Evolutionary conservation across 2,113 vertebrate genomes (phyloP), one percentile per base, ranked within the genome.

Genomic region (Capricornis sumatraensis): DNA sequence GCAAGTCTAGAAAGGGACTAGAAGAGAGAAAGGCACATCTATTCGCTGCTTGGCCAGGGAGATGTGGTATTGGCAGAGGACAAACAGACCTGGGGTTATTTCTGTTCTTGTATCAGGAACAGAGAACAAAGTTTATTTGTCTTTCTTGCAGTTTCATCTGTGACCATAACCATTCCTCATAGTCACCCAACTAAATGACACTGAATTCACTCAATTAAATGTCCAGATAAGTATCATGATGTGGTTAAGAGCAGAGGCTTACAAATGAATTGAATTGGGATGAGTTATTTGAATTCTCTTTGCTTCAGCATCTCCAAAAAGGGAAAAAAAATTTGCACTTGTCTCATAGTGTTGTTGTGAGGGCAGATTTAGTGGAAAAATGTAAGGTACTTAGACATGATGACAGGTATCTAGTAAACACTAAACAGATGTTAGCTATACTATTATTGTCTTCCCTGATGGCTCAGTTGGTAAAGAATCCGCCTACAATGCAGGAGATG

Each of bases 1-100:
- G 79, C 71, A 98, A 95, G 74, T 91, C 28, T 91, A 67, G 76
- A 52, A 97, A 86, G 3, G 40, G 83, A 84, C 7, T 79, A 28
- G 27, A 96, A 91, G 8, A 89, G 0, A 1, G 64, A 92, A 96
- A 88, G 25, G 13, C 52, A 91, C 16, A 53, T 96, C n/a, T 52
- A 50, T 14, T 55, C 52, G 55, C 84, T n/a, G n/a, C 17, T 50
- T 96, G 95, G 86, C 33, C 33, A 95, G 84, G 95, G 84, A 14
- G 33, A 71, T 92, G 87, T 36, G 28, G 28, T 89, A 82, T 0
- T 78, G 25, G 55, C 78, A 83, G 84, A 62, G 81, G 50, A 3
- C 58, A 87, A 21, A 58, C 53, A 85, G n/a, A 76, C 64, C 2
- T 92, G 1, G 1, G 89, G n/a, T 25, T 55, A 27, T 5, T 84